A percentile compares a stretch with the other conserved stretches of the same genome.
phyloP scores from a whole-genome alignment of 2,113 vertebrate genomes.

The Rhinolophus sinicus region DNA sequence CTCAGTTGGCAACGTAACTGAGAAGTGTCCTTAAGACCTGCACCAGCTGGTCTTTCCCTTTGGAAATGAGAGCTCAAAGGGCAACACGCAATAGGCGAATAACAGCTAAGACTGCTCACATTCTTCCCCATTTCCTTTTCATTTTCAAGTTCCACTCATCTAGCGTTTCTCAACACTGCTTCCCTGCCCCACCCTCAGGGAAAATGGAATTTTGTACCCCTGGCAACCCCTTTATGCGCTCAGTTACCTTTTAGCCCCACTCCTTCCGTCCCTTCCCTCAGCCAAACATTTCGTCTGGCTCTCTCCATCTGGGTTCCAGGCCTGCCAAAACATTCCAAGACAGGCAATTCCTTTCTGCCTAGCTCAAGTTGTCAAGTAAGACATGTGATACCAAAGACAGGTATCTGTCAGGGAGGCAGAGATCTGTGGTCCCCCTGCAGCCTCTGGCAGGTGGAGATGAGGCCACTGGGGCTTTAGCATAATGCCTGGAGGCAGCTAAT shows the following conservation, averaged over 20 bases:
- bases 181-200: neutral
- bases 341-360: neutral
- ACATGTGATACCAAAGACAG: neutral
- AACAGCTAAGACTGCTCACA: neutral
- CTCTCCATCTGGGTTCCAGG: neutral
- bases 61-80: neutral
- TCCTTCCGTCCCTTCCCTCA: neutral
- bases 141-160: neutral
- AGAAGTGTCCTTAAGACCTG: neutral
- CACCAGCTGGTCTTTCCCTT: neutral
- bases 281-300: neutral
- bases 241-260: neutral
- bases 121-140: neutral
- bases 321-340: constrained; percentile 33
- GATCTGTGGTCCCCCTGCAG: neutral
- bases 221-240: neutral
- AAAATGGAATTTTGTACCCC: neutral
- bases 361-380: neutral
- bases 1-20: neutral
- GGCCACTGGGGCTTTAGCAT: neutral
- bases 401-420: neutral
- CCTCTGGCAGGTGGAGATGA: neutral
- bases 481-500: neutral
- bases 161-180: neutral
- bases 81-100: rapidly evolving